Base-by-base conservation (phyloP, 2,888 invertebrate genomes). In the Cancer borealis region DNA sequence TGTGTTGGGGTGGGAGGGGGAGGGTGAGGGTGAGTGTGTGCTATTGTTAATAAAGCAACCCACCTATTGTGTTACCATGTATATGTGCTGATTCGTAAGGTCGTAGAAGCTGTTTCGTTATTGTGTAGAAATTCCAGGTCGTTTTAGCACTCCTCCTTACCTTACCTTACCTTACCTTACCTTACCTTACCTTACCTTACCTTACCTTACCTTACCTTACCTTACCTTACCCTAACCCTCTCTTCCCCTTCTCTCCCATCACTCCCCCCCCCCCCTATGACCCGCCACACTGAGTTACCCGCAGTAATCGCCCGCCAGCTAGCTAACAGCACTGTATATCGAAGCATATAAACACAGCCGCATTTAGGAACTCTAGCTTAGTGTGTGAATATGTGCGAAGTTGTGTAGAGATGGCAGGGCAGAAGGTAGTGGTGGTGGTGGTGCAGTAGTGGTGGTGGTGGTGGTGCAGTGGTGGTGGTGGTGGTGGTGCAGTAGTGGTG, bases 321-420 rank as follows among this genome's bases (percentile, higher is more conserved):
- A 79, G 79, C 79, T 79, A 79, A 79, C 79, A 79, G 79, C 30
- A 79, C 79, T 30, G 30, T 79, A 79, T 79, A 79, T 79, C 79
- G 79, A 79, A 30, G 79, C 79, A 79, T 79, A 79, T 79, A 79
- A 79, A 79, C 79, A 79, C 79, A 12, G 21, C 26, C 79, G 79
- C 79, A 79, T 79, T 79, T 30, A 79, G 79, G 79, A 79, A 79
- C 79, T 79, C 79, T 3, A 30, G 26, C 79, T 30, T 79, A 79
- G 30, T 79, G 79, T 79, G 79, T 79, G 79, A 79, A 79, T 79
- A 79, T 79, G 79, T 79, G 79, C 79, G 30, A 79, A 79, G 79
- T 30, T 79, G 79, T 30, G 26, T 79, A 79, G 79, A 79, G 26
- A 79, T 21, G 73, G 73, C 73, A 21, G 73, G 3, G 21, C 14